Conservation (phyloP, 2,113 vertebrate genomes). For the Isurus oxyrinchus region DNA sequence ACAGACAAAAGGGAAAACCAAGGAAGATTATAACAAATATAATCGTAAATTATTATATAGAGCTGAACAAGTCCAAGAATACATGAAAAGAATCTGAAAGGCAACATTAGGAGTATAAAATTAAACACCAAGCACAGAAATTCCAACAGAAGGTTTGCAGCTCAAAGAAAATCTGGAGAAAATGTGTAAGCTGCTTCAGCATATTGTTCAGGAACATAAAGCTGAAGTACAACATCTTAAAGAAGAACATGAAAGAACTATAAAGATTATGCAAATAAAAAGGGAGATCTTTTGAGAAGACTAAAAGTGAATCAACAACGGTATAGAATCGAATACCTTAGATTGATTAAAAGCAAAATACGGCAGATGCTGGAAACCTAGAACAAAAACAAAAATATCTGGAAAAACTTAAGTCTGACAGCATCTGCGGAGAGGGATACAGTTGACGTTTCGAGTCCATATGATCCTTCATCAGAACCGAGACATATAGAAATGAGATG, state of each 20-base stretch:
- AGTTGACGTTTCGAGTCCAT: no score
- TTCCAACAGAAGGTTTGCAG: conserved; percentile 66
- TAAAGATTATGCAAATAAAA: background rate
- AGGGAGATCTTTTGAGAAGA: background rate
- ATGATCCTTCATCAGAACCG: no score
- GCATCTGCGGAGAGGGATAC: no score
- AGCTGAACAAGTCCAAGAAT: background rate
- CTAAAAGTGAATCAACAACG: background rate
- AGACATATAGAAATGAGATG: no score
- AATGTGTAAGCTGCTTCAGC: conserved; percentile 67
- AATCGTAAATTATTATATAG: background rate
- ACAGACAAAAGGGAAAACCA: background rate
- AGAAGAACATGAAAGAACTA: conserved; percentile 45
- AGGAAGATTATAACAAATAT: background rate
- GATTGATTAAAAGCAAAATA: background rate
- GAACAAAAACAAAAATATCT: no score
- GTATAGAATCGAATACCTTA: background rate
- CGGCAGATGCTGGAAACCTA: no score
- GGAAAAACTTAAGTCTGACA: no score
- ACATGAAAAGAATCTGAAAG: background rate
- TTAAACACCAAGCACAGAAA: conserved; percentile 53
- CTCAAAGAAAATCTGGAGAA: conserved; percentile 72
- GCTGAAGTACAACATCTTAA: conserved; percentile 56
- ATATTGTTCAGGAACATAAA: conserved; percentile 61
- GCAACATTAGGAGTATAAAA: background rate